A percentile compares a stretch with the other conserved stretches of the same genome.
Evolutionary conservation across 2,797 vertebrate genomes (phyloP).

Genomic region (Neoniphon sammara): DNA sequence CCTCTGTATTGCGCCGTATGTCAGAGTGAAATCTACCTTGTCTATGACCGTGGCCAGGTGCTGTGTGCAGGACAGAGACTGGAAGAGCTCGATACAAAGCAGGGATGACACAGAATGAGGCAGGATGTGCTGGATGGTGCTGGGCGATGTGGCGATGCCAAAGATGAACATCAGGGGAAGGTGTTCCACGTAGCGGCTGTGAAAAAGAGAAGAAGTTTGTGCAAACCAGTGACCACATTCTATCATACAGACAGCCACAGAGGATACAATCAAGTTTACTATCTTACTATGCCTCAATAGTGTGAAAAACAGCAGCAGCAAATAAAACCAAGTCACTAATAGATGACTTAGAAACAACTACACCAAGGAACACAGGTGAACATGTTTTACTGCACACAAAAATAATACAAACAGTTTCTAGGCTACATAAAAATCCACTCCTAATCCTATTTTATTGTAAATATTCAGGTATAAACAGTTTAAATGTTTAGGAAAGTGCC

Average conservation of each 20-base stretch:
- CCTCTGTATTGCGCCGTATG: not conserved
- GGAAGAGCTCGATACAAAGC: conserved; percentile 96
- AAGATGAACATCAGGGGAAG: conserved; percentile 94
- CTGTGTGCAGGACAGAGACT: conserved; percentile 93
- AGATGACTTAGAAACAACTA: no score
- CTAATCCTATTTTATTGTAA: no score
- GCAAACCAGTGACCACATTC: not conserved
- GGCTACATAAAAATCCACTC: no score
- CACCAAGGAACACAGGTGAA: no score
- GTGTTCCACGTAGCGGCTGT: conserved; percentile 88
- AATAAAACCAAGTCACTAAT: no score
- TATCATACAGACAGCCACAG: not conserved
- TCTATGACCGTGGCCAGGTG: conserved; percentile 93
- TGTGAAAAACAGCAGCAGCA: no score
- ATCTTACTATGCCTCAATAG: no score
- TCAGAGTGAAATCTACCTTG: conserved; percentile 83
- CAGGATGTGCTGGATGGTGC: conserved; percentile 92
- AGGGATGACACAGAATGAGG: conserved; percentile 94
- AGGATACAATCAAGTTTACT: not conserved
- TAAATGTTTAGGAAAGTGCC: no score
- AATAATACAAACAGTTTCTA: no score
- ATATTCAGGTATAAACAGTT: no score
- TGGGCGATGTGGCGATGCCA: conserved; percentile 95
- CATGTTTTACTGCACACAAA: no score
- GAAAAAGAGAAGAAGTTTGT: not conserved